Conservation (phyloP, 1,140 invertebrate genomes). For the Trachymyrmex septentrionalis region DNA sequence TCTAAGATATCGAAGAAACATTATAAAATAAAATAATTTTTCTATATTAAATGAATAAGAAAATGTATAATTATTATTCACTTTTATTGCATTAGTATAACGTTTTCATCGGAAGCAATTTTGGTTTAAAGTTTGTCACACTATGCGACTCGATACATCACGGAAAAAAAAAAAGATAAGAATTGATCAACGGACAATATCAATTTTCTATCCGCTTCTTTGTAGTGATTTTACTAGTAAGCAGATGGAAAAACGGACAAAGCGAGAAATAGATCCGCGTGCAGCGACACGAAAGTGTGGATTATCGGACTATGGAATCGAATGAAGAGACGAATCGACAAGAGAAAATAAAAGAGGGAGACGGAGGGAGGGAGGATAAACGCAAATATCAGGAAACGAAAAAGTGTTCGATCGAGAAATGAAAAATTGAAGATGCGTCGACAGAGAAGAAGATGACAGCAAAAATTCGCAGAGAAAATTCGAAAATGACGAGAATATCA, state of each 20-base stretch:
- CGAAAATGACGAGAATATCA: slow-evolving; percentile 39
- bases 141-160: background rate
- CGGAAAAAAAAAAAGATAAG: background rate
- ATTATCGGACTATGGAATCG: slow-evolving; percentile 35
- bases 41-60: background rate
- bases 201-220: slow-evolving; percentile 6
- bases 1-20: background rate
- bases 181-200: slow-evolving; percentile 1
- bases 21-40: background rate
- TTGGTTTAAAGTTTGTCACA: background rate
- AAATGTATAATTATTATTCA: background rate
- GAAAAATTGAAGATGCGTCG: slow-evolving; percentile 56
- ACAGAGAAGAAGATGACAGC: slow-evolving; percentile 30
- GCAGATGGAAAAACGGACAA: slow-evolving; percentile 29
- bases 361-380: background rate
- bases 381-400: slow-evolving; percentile 52
- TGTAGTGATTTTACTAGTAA: slow-evolving; percentile 33
- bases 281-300: background rate
- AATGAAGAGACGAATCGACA: slow-evolving; percentile 36
- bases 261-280: slow-evolving; percentile 21
- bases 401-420: slow-evolving; percentile 51
- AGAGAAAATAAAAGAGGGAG: slow-evolving; percentile 25
- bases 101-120: background rate
- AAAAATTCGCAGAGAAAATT: slow-evolving; percentile 38
- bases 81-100: background rate